Percentiles rank a stretch among this genome's conserved stretches.
Conservation (phyloP, 2,797 vertebrate genomes). For the Syndactyla subalaris region DNA sequence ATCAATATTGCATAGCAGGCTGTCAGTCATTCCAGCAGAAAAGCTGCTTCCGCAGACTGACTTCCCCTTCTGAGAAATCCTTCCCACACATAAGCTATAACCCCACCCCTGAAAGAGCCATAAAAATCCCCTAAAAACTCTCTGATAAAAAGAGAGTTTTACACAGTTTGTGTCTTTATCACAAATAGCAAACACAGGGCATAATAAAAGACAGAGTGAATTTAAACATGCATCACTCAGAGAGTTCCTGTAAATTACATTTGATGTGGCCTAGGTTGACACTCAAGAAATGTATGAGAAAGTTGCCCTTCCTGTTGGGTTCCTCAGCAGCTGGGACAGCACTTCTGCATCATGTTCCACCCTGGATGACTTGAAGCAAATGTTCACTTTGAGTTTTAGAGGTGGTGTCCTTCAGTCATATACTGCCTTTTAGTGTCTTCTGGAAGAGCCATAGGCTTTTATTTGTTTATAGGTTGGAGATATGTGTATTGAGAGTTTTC, state of each 20-base stretch:
- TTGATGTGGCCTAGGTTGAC: background rate
- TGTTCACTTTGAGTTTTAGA: accelerated
- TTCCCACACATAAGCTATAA: background rate
- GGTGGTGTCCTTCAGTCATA: background rate
- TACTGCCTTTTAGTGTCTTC: background rate
- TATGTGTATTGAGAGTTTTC: background rate
- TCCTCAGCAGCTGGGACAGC: background rate
- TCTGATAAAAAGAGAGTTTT: background rate
- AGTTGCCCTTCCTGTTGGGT: background rate
- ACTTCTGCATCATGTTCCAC: background rate
- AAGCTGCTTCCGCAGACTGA: background rate
- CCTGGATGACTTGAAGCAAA: background rate
- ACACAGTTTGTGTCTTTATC: background rate
- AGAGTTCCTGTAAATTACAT: background rate
- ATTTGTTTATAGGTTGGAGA: background rate
- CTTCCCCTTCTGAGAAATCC: background rate
- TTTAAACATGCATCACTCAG: conserved; percentile 5
- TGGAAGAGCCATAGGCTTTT: background rate
- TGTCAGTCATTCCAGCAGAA: background rate
- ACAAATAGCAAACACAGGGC: background rate
- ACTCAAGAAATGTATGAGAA: background rate
- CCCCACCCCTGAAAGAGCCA: background rate
- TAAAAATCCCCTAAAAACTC: background rate
- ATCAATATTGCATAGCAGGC: accelerated
- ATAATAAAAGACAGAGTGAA: background rate